Percentiles rank a stretch among this genome's conserved stretches.
Conservation (phyloP, 2,113 vertebrate species). For the Caretta caretta region DNA sequence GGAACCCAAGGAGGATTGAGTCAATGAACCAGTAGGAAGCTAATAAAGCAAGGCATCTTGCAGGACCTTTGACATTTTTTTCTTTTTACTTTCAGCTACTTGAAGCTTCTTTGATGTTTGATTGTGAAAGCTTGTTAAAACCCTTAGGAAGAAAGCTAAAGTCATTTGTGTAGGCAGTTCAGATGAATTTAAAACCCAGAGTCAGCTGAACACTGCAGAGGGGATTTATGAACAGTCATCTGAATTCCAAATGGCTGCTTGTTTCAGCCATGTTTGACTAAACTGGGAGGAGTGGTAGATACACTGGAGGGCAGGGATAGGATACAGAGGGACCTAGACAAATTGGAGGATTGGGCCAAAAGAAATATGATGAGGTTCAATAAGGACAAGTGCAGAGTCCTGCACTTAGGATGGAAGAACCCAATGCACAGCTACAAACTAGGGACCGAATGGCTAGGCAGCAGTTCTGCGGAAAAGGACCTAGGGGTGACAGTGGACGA, state of each 20-base stretch:
- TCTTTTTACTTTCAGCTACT: neutral
- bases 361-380: too few species aligned
- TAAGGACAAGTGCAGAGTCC: too few species aligned
- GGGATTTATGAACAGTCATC: accelerated
- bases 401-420: too few species aligned
- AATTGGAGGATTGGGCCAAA: too few species aligned
- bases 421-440: too few species aligned
- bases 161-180: neutral
- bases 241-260: accelerated
- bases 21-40: accelerated
- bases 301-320: too few species aligned
- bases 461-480: too few species aligned
- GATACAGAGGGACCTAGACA: too few species aligned
- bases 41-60: neutral
- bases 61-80: accelerated
- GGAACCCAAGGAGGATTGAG: neutral
- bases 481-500: too few species aligned
- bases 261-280: neutral
- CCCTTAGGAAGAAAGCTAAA: neutral
- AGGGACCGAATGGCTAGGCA: too few species aligned
- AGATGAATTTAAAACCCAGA: accelerated
- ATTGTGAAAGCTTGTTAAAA: neutral
- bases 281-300: too few species aligned
- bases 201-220: accelerated
- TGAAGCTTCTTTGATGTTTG: neutral